Evolutionary conservation across 1,140 invertebrate genomes (phyloP), one percentile per base, ranked within the genome.

Genomic region (Bombus vancouverensis): DNA sequence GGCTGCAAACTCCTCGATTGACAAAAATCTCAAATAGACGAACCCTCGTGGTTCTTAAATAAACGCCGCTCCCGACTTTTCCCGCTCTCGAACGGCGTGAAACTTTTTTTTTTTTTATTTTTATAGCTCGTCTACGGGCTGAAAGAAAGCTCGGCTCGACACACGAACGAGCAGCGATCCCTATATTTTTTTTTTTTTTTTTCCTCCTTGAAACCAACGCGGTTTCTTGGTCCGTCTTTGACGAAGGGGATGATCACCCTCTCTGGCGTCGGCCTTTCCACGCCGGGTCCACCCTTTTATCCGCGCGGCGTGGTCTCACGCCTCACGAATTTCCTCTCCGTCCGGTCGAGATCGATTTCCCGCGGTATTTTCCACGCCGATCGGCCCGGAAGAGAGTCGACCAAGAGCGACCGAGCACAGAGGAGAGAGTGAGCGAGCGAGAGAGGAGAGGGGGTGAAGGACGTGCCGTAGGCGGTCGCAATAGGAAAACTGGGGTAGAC

Each of bases 401-500:
- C 53, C 74, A 28, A 71, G 77, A 70, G 86, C 68, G 75, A 65
- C 53, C 76, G 83, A 83, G 66, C 8, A 73, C 66, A 74, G 79
- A 74, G 85, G 53, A 53, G 84, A 22, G 74, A 53, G 72, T 12
- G 83, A 70, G 74, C 68, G 74, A 82, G 82, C 47, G 86, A 74
- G 84, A 66, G 75, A 76, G 80, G 77, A 47, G 90, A 91, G 89
- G 81, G 89, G 87, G 47, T 84, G 90, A 91, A 89, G 86, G 90
- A 89, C 75, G 78, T 87, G 87, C 90, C 86, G 92, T 93, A 94
- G 93, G 91, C 92, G 93, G 93, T 93, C 91, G 93, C 90, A 93
- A 94, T 94, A 93, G 93, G 94, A 94, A 91, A 95, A 94, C 94
- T 94, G 92, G 94, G 94, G 94, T 95, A 94, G 92, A 90, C 94